Percentiles rank a stretch among this genome's conserved stretches.
Evolutionary conservation across 2,797 vertebrate genomes (phyloP).

Genomic region (Sebastes nivosus): DNA sequence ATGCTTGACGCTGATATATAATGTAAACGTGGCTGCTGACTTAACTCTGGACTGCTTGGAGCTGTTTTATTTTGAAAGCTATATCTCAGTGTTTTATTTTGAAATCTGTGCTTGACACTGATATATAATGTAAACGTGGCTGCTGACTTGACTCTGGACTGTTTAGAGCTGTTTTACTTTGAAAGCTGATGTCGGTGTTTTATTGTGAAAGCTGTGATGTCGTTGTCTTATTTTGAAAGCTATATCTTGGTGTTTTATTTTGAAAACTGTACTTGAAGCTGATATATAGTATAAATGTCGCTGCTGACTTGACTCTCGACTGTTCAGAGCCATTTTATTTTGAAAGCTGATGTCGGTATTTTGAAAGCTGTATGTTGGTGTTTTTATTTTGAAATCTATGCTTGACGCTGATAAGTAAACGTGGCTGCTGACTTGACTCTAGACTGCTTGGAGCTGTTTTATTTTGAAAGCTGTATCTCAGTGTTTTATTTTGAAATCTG

Average conservation of each 20-base stretch:
- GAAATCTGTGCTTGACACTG: background rate
- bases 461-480: too few relatives aligned
- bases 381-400: too few relatives aligned
- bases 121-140: background rate
- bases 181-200: too few relatives aligned
- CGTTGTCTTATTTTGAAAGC: too few relatives aligned
- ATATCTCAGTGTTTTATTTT: conserved; percentile 31
- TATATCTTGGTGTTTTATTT: too few relatives aligned
- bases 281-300: background rate
- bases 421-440: background rate
- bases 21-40: background rate
- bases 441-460: background rate
- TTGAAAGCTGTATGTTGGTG: too few relatives aligned
- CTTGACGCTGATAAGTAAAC: background rate
- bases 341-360: background rate
- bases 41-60: background rate
- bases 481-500: too few relatives aligned
- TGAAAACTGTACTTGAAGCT: too few relatives aligned
- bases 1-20: accelerated
- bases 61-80: too few relatives aligned
- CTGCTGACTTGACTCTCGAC: background rate
- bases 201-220: background rate
- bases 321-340: background rate
- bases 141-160: background rate
- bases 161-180: too few relatives aligned